These are phyloP conservation scores for Sparidentex hasta DNA, from an alignment of 2,797 vertebrate genomes.

Conservation along the genomic window DNA sequence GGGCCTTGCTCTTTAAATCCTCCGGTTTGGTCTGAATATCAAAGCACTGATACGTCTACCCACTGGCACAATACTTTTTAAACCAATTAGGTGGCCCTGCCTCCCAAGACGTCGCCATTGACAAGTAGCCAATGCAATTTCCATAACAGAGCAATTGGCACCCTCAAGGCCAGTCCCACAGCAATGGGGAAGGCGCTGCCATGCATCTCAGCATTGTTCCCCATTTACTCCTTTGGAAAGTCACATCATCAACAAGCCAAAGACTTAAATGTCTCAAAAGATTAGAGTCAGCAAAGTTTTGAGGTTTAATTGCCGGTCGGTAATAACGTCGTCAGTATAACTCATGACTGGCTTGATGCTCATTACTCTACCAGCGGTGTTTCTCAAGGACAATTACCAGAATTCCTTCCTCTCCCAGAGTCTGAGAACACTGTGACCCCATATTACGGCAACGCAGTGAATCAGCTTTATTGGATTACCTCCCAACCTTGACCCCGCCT, in stretches of 20 bases:
- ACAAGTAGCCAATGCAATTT: slow-evolving; percentile 80
- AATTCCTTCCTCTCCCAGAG: slow-evolving; percentile 44
- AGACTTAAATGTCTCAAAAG: slow-evolving; percentile 48
- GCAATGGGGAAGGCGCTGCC: slow-evolving; percentile 25
- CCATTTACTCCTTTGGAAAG: slow-evolving; percentile 59
- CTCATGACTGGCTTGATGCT: slow-evolving; percentile 50
- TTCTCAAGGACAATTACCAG: slow-evolving; percentile 80
- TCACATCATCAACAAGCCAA: slow-evolving; percentile 60
- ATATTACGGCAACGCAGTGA: slow-evolving; percentile 72
- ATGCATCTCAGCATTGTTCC: slow-evolving; percentile 54
- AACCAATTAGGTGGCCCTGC: slow-evolving; percentile 75
- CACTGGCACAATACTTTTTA: slow-evolving; percentile 70
- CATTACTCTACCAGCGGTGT: slow-evolving; percentile 41
- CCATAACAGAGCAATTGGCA: slow-evolving; percentile 74
- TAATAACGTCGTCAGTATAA: slow-evolving; percentile 58
- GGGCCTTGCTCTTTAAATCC: slow-evolving; percentile 48
- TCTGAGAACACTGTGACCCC: slow-evolving; percentile 66
- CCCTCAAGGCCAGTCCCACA: slow-evolving; percentile 59
- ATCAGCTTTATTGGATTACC: slow-evolving; percentile 83
- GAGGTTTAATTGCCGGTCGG: slow-evolving; percentile 48
- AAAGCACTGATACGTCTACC: slow-evolving; percentile 53
- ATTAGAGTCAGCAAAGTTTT: slow-evolving; percentile 64
- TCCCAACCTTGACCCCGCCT: slow-evolving; percentile 72
- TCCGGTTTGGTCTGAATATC: slow-evolving; percentile 33
- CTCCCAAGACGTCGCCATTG: slow-evolving; percentile 66